Percentiles rank a stretch among this genome's conserved stretches.
These are phyloP conservation scores for Mustelus asterias DNA, from an alignment of 2,113 vertebrate genomes.

Conservation along the genomic window DNA sequence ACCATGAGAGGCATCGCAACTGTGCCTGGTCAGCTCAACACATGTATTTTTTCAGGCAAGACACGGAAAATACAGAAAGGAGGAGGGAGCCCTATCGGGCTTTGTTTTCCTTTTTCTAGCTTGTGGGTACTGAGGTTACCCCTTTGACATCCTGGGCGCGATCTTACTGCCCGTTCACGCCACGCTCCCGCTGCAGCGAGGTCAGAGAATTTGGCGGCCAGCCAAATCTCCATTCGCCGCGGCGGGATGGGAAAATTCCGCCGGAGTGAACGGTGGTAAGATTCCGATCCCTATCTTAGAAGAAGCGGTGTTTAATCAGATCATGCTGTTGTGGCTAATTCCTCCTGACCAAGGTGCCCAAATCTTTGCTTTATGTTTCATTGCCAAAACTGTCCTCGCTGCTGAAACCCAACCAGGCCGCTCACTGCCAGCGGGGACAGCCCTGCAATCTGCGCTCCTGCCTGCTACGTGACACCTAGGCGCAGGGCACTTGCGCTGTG, in stretches of 20 bases:
- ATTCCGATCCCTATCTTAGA: no score
- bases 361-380: neutral
- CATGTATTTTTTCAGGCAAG: neutral
- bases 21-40: neutral
- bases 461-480: neutral
- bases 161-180: no score
- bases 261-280: no score
- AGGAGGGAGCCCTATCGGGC: neutral
- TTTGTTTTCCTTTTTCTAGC: neutral
- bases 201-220: no score
- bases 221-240: no score
- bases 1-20: neutral
- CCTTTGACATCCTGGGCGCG: no score
- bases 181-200: no score
- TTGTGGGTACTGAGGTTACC: neutral
- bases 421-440: neutral
- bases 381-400: neutral
- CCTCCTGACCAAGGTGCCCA: no score
- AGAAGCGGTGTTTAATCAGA: neutral
- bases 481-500: neutral
- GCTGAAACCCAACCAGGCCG: neutral
- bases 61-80: neutral
- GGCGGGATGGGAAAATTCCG: no score
- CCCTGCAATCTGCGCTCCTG: neutral
- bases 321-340: neutral